These are phyloP conservation scores for Rissa tridactyla DNA, from an alignment of 2,113 vertebrate genomes.

Conservation along the genomic window DNA sequence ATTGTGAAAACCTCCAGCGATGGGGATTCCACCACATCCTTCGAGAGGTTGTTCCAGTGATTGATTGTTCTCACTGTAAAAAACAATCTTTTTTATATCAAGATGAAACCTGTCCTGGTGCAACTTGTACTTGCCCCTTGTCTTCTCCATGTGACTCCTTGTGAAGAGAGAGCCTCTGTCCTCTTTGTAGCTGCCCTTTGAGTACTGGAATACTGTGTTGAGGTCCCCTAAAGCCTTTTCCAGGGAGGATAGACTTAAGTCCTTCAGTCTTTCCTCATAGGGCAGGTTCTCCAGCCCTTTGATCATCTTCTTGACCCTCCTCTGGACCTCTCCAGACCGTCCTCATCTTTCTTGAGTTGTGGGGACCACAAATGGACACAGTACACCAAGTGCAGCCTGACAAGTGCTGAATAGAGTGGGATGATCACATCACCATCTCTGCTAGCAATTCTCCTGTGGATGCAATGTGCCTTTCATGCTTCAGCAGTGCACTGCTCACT, in stretches of 20 bases:
- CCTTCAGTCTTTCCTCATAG: background rate
- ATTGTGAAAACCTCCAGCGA: background rate
- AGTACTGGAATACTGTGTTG: background rate
- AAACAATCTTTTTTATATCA: no score
- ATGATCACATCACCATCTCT: background rate
- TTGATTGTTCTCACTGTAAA: background rate
- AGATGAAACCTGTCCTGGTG: background rate
- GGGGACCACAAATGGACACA: background rate
- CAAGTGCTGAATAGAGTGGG: background rate
- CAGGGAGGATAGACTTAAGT: background rate
- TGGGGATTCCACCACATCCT: background rate
- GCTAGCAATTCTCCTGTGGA: background rate
- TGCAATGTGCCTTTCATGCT: background rate
- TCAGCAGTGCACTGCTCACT: background rate
- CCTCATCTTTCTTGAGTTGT: rapidly evolving
- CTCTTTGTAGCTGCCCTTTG: background rate
- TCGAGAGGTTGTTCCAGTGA: background rate
- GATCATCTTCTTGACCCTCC: background rate
- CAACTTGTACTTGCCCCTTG: background rate
- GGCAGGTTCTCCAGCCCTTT: background rate
- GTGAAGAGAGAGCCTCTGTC: background rate
- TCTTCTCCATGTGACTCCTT: background rate
- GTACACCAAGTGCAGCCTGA: background rate
- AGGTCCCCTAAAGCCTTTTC: background rate
- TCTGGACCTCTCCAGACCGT: background rate